Evolutionary conservation across 2,888 invertebrate genomes (phyloP).

Genomic region (Shargacucullia verbasci): DNA sequence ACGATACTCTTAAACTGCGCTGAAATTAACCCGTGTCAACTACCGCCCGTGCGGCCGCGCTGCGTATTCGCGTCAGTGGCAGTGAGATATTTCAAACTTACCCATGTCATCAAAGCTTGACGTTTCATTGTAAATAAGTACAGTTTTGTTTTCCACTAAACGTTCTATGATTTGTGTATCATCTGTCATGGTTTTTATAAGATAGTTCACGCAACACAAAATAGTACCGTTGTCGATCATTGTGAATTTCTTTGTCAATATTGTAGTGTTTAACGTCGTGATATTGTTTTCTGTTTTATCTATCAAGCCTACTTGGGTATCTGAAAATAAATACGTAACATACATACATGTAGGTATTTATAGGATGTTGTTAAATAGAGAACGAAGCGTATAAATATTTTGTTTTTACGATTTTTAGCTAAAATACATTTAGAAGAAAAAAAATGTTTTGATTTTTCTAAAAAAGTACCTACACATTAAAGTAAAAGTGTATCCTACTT

Average conservation of each 20-base stretch:
- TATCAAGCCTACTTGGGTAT: background rate
- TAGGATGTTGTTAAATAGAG: background rate
- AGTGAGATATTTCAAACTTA: background rate
- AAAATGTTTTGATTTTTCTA: background rate
- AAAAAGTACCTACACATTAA: background rate
- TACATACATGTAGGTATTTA: too few species aligned
- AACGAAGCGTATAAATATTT: background rate
- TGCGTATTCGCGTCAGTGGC: too few species aligned
- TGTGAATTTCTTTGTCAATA: background rate
- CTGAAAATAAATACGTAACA: background rate
- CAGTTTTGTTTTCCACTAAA: background rate
- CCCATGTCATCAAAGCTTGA: background rate
- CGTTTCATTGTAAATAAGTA: background rate
- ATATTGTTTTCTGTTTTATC: background rate
- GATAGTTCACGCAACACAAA: slow-evolving; percentile 1
- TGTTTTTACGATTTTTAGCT: too few species aligned
- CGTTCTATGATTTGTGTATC: background rate
- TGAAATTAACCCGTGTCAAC: too few species aligned
- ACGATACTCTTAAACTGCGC: too few species aligned
- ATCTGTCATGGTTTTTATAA: background rate
- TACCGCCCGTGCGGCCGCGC: too few species aligned
- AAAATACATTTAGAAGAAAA: background rate
- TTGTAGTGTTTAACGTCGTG: background rate
- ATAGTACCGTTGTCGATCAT: background rate
- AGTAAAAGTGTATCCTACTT: too few species aligned